These are phyloP conservation scores for Picathartes gymnocephalus DNA, from an alignment of 2,113 vertebrate genomes.

Conservation along the genomic window DNA sequence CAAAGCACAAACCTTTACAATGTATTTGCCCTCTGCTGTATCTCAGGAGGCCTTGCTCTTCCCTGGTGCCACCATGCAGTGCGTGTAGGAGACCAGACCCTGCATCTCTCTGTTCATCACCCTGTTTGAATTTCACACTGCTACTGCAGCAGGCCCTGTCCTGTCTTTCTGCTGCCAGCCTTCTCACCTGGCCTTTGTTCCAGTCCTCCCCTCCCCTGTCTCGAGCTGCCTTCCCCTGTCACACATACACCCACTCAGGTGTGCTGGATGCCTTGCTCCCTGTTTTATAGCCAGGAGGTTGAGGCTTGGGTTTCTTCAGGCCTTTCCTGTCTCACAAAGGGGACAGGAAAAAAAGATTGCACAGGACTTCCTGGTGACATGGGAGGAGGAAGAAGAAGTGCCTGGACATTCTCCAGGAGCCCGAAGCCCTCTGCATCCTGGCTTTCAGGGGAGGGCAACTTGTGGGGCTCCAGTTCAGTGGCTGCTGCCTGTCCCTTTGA, in stretches of 20 bases:
- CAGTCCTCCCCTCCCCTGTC: not conserved
- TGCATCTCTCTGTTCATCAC: not conserved
- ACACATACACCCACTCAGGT: not conserved
- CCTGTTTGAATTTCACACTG: not conserved
- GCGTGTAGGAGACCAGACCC: not conserved
- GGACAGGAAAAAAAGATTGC: not conserved
- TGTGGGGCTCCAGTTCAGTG: fast-evolving
- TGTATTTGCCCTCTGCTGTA: not conserved
- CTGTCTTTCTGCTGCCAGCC: not conserved
- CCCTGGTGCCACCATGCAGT: not conserved
- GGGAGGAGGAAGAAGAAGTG: not conserved
- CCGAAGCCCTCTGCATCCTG: not conserved
- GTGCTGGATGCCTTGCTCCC: fast-evolving
- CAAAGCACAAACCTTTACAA: not conserved
- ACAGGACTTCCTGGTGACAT: not conserved
- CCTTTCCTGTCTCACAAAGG: not conserved
- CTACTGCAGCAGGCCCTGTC: not conserved
- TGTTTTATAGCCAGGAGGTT: not conserved
- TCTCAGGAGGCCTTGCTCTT: not conserved
- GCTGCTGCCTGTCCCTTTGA: not conserved
- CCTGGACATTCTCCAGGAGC: not conserved
- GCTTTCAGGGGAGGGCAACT: not conserved
- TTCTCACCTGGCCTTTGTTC: not conserved
- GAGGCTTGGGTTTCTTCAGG: not conserved
- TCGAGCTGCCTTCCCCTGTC: not conserved